Evolutionary conservation across 92 coral and sea anemone species (phyloP), one percentile per base, ranked within the genome.

Genomic region (Paramuricea clavata): DNA sequence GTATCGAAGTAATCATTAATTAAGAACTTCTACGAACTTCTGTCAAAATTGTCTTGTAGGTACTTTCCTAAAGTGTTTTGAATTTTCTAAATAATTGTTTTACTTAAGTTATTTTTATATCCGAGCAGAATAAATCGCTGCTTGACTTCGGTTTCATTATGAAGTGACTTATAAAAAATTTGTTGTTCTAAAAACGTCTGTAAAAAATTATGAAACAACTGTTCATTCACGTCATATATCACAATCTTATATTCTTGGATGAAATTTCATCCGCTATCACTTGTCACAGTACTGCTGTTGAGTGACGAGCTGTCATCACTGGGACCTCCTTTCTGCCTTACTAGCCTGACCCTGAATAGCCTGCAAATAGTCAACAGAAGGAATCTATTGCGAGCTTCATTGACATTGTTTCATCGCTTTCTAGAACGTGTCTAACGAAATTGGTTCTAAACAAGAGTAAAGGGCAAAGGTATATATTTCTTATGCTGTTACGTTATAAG

Each of bases 191-290:
- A 65, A 65, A 16, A 19, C 78, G 32, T 12, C 28, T 72, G 56
- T 34, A 39, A 72, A 70, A 42, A 21, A 72, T 39, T 36, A 19
- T 17, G 41, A 74, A 41, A 26, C 62, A 74, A 74, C 81, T 44
- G 81, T 74, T 41, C 30, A 15, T 23, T 36, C 12, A 49, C 81
- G 59, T 43, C 81, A 44, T 28, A 31, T 22, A 31, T 26, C n/a
- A n/a, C n/a, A 70, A 34, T 43, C 34, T 17, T 49, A 41, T 36
- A 74, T 23, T 27, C 19, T 23, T 44, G 60, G 81, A 74, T 74
- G 81, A 74, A 74, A 74, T 74, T 74, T 74, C 32, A 74, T 74
- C 81, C 33, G 17, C 72, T 15, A 74, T 44, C 28, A 49, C 34
- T 74, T 43, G 57, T n/a, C 61, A 43, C 81, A 19, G 5, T 12